Evolutionary conservation across 2,888 invertebrate species (phyloP), one percentile per base, ranked within the genome.

Genomic region (Mamestra brassicae): DNA sequence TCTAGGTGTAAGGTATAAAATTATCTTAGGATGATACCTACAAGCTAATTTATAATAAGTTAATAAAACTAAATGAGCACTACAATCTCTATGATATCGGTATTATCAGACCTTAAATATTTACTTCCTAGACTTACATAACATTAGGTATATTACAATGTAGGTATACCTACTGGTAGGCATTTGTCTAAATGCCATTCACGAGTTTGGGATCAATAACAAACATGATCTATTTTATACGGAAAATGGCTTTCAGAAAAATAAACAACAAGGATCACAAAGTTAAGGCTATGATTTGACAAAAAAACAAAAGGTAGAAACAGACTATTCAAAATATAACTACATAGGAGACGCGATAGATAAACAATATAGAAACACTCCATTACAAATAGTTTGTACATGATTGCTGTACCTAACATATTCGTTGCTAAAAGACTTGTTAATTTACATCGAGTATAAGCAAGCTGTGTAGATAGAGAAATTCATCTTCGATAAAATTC

Each of bases 1-100:
- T 71, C 42, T 78, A 64, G 36, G 17, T 68, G 54, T 74, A 71
- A 66, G 66, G 84, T 86, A 84, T 74, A 85, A 86, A 85, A 84
- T 74, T 83, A 86, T 86, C 76, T 79, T 79, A 79, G 50, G 64
- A 79, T 85, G 81, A 84, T 38, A 74, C 61, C 74, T 81, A 82
- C n/a, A 64, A 69, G 57, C 82, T 75, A 85, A 66, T 75, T 74
- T 68, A 75, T 69, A 74, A 84, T 82, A 87, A 82, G 76, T 81
- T 82, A 86, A 81, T 86, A 79, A 74, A 79, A 72, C 84, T 80
- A 88, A 84, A 88, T 88, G 88, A 88, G 89, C 88, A 86, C 88
- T 88, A 86, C 89, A 83, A 75, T 82, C 74, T 82, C 81, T 81
- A 83, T 87, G 78, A 81, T 83, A 82, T 82, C 75, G 72, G 69